These are phyloP conservation scores for Pterostichus niger DNA, from an alignment of 2,888 invertebrate genomes.

Conservation along the genomic window DNA sequence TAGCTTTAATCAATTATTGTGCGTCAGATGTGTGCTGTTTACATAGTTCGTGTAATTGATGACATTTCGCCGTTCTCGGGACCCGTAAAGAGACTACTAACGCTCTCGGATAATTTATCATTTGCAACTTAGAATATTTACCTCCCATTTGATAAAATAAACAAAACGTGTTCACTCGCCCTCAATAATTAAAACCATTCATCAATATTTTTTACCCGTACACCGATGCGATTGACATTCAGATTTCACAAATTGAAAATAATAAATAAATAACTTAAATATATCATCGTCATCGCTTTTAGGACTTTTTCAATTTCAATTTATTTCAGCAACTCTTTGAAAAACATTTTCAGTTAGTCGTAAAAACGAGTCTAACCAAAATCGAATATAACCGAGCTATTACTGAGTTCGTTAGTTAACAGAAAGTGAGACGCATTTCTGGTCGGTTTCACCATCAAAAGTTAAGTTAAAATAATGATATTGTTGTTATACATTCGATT, in stretches of 20 bases:
- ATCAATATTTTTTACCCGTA: slow-evolving; percentile 47
- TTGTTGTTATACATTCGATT: too few species aligned
- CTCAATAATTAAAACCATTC: slow-evolving; percentile 54
- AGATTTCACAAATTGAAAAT: slow-evolving; percentile 23
- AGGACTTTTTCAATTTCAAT: slow-evolving; percentile 7
- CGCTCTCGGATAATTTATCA: slow-evolving; percentile 56
- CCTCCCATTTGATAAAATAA: slow-evolving; percentile 52
- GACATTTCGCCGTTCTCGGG: slow-evolving; percentile 52
- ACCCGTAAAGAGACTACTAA: slow-evolving; percentile 52
- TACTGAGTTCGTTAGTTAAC: too few species aligned
- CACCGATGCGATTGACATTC: slow-evolving; percentile 22
- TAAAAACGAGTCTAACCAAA: too few species aligned
- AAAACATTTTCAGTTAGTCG: too few species aligned
- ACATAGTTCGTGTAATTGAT: slow-evolving; percentile 62
- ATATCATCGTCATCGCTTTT: background rate
- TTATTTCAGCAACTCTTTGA: background rate
- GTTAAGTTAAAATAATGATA: too few species aligned
- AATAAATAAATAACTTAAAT: slow-evolving; percentile 36
- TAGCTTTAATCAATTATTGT: slow-evolving; percentile 60
- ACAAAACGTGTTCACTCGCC: slow-evolving; percentile 32
- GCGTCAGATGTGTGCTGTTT: slow-evolving; percentile 59
- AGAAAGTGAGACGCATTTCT: too few species aligned
- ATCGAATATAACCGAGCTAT: too few species aligned
- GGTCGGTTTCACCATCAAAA: too few species aligned
- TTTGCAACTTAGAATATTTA: slow-evolving; percentile 56